phyloP scores from a whole-genome alignment of 2,888 invertebrate genomes.

The Drosophila mercatorum region DNA sequence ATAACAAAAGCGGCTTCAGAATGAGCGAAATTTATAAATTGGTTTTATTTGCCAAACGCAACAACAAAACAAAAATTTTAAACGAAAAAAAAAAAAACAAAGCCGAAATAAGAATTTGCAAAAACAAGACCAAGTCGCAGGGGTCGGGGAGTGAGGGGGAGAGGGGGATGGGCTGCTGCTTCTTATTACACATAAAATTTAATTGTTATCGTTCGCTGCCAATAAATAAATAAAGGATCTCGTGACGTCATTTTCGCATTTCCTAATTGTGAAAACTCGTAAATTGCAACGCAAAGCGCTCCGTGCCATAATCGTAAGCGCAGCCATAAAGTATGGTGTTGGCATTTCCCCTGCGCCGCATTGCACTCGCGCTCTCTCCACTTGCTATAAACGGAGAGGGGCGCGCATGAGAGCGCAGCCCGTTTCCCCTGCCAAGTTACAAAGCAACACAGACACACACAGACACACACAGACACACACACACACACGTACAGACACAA shows the following conservation, averaged over 20 bases:
- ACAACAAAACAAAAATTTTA: constrained; percentile 43
- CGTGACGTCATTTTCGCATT: constrained; percentile 58
- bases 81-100: constrained; percentile 18
- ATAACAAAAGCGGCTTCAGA: constrained; percentile 57
- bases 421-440: constrained; percentile 65
- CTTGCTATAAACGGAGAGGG: constrained; percentile 71
- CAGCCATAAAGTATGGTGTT: constrained; percentile 32
- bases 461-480: constrained; percentile 13
- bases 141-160: not conserved
- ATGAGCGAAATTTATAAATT: constrained; percentile 65
- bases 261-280: constrained; percentile 68
- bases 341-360: constrained; percentile 59
- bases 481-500: not conserved
- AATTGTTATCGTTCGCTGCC: constrained; percentile 68
- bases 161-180: not conserved
- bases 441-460: constrained; percentile 24
- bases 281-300: constrained; percentile 44
- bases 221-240: constrained; percentile 45
- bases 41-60: constrained; percentile 55
- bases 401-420: constrained; percentile 23
- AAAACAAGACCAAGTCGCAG: not conserved
- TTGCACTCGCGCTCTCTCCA: constrained; percentile 53
- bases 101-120: not conserved
- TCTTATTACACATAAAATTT: constrained; percentile 78
- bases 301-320: constrained; percentile 17